Evolutionary conservation across 2,888 invertebrate species (phyloP).

Genomic region (Salpingus planirostris): DNA sequence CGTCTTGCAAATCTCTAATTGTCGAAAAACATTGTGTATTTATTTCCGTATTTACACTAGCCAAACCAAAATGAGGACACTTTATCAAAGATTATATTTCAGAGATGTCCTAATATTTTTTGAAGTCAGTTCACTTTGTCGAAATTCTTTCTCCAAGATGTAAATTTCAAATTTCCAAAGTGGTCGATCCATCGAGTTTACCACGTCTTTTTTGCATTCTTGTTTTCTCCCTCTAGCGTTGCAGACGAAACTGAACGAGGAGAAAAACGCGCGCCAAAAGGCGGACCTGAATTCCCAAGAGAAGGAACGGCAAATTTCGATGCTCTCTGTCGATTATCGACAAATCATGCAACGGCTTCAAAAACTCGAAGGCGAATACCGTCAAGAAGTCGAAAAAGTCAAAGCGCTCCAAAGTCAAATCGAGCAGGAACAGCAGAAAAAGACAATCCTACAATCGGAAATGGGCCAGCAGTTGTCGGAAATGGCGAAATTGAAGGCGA

Average conservation of each 20-base stretch:
- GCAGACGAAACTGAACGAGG: conserved; percentile 85
- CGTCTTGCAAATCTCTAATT: too few species aligned
- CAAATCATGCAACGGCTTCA: conserved; percentile 86
- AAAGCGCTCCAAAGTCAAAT: conserved; percentile 75
- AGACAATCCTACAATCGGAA: conserved; percentile 75
- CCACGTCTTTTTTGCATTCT: too few species aligned
- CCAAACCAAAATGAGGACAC: too few species aligned
- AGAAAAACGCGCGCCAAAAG: conserved; percentile 77
- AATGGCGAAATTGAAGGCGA: conserved; percentile 59
- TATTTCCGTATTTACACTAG: too few species aligned
- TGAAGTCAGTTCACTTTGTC: too few species aligned
- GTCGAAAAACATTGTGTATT: too few species aligned
- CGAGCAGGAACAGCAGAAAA: conserved; percentile 86
- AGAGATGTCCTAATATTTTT: too few species aligned
- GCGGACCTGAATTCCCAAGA: conserved; percentile 83
- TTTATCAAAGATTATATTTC: too few species aligned
- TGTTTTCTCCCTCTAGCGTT: conserved; percentile 72
- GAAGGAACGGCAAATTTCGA: conserved; percentile 88
- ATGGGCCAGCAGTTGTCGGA: conserved; percentile 62
- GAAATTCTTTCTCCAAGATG: too few species aligned
- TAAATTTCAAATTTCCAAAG: too few species aligned
- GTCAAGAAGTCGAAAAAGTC: conserved; percentile 81
- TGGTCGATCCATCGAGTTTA: too few species aligned
- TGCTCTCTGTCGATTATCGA: conserved; percentile 90
- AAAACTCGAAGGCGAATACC: conserved; percentile 84